Percentiles rank a stretch among this genome's conserved stretches.
These are phyloP conservation scores for Thera britannica DNA, from an alignment of 2,888 invertebrate species.

Conservation along the genomic window DNA sequence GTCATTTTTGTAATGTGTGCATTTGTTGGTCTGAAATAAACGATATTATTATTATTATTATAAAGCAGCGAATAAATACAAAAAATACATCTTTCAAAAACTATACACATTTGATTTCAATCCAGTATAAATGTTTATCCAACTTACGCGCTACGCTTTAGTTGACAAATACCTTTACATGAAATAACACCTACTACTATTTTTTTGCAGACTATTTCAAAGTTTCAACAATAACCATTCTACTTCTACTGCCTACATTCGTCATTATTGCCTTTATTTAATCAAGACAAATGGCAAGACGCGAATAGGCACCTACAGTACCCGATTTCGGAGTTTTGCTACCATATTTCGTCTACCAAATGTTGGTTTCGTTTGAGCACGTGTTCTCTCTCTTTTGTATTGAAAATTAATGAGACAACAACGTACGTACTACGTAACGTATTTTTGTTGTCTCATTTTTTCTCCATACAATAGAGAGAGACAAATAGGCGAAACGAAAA, in stretches of 20 bases:
- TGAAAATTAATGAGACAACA: too few relatives aligned
- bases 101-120: neutral
- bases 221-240: constrained; percentile 23
- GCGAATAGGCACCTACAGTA: neutral
- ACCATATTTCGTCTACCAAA: too few relatives aligned
- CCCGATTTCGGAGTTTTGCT: too few relatives aligned
- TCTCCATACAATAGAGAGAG: too few relatives aligned
- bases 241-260: constrained; percentile 4
- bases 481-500: too few relatives aligned
- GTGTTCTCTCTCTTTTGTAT: too few relatives aligned
- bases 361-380: too few relatives aligned
- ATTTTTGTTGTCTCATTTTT: too few relatives aligned
- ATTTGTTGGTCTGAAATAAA: too few relatives aligned
- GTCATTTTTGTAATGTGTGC: too few relatives aligned
- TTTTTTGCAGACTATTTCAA: neutral
- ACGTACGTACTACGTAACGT: too few relatives aligned
- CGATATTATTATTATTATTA: too few relatives aligned
- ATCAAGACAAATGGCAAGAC: neutral
- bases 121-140: constrained; percentile 6
- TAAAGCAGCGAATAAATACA: constrained; percentile 1
- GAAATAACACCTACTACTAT: constrained; percentile 15
- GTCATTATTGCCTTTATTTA: neutral
- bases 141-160: constrained; percentile 14
- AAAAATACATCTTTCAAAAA: constrained; percentile 16
- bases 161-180: constrained; percentile 13